These are phyloP conservation scores for Patiria pectinifera DNA, from an alignment of 53 echinoderm and acorn worm genomes.

Conservation along the genomic window DNA sequence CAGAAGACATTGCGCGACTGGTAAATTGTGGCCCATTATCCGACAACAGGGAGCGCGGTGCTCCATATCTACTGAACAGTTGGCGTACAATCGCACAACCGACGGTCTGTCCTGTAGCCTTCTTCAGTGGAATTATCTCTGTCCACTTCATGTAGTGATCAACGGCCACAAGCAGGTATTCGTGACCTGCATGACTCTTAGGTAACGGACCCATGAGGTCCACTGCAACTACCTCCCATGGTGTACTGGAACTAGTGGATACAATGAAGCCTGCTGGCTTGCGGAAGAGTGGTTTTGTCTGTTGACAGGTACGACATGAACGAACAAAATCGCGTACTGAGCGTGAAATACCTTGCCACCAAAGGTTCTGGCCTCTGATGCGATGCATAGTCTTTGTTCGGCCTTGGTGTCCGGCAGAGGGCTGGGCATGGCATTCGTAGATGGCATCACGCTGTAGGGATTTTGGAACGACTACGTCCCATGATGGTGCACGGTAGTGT, in stretches of 20 bases:
- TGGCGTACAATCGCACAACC: constrained; percentile 8
- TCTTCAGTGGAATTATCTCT: constrained; percentile 46
- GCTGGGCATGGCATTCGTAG: constrained; percentile 29
- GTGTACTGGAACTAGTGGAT: constrained; percentile 31
- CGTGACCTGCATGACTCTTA: constrained; percentile 42
- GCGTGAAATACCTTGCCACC: constrained; percentile 42
- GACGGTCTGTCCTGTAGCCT: constrained; percentile 44
- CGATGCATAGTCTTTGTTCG: constrained; percentile 61
- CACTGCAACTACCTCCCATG: background rate
- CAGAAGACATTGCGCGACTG: constrained; percentile 2
- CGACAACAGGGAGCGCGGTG: constrained; percentile 35
- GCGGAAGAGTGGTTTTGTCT: constrained; percentile 29
- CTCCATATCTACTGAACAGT: constrained; percentile 54
- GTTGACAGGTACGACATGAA: constrained; percentile 43
- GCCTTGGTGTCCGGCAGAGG: constrained; percentile 59
- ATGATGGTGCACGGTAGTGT: background rate
- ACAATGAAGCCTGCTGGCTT: constrained; percentile 34
- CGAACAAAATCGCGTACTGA: constrained; percentile 38
- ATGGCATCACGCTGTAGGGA: constrained; percentile 16
- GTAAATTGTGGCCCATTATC: constrained; percentile 62
- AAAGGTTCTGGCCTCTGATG: constrained; percentile 7
- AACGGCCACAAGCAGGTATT: constrained; percentile 33
- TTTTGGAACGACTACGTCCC: background rate
- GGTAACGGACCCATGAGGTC: constrained; percentile 10
- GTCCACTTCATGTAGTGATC: constrained; percentile 48